A percentile compares a stretch with the other conserved stretches of the same genome.
These are phyloP conservation scores for Spinibarbus caldwelli DNA, from an alignment of 2,797 vertebrate genomes.

Conservation along the genomic window DNA sequence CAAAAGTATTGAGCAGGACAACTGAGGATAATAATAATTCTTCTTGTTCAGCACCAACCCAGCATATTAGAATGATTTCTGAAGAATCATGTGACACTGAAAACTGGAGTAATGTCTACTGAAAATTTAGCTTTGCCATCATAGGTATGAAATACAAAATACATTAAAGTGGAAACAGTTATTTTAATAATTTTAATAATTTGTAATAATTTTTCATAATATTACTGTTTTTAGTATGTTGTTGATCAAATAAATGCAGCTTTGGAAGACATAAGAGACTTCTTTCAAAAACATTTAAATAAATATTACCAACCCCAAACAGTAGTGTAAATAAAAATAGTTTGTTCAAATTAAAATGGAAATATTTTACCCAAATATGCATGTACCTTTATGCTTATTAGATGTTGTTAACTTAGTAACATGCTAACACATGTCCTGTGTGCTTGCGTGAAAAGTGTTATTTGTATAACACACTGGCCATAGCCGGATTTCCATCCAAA, in stretches of 20 bases:
- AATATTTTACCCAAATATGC: too few relatives aligned
- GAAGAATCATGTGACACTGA: not conserved
- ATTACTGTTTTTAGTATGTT: not conserved
- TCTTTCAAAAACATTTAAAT: not conserved
- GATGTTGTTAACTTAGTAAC: not conserved
- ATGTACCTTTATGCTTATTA: not conserved
- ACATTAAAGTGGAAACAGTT: not conserved
- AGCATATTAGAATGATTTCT: not conserved
- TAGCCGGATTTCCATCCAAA: too few relatives aligned
- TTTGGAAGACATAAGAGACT: too few relatives aligned
- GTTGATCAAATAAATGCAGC: too few relatives aligned
- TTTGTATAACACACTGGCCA: not conserved
- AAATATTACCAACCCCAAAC: not conserved
- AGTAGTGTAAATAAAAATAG: not conserved
- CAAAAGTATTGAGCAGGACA: not conserved
- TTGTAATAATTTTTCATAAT: not conserved
- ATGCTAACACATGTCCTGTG: not conserved
- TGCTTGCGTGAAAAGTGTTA: not conserved
- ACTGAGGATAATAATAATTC: not conserved
- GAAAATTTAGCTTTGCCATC: not conserved
- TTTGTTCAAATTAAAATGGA: not conserved
- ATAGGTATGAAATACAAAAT: not conserved
- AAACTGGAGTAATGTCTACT: too few relatives aligned
- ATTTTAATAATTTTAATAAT: too few relatives aligned
- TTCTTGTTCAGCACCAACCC: not conserved